Base-by-base conservation (phyloP, 2,113 vertebrate species). In the Oryzias javanicus region DNA sequence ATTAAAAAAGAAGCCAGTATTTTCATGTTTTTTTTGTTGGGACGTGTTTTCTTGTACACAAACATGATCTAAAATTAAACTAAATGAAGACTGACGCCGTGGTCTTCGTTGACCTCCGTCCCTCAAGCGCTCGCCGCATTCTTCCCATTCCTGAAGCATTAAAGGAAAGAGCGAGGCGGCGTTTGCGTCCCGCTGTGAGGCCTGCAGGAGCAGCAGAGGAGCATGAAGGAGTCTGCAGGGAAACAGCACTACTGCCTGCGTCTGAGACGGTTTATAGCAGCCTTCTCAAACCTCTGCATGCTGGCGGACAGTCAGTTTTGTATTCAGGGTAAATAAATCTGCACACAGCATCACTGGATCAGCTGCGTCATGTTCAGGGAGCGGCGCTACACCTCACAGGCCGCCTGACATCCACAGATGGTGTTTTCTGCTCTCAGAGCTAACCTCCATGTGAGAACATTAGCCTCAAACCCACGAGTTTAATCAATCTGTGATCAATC, bases 221-320 rank as follows among this genome's bases (percentile, higher is more conserved):
- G 49, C 24, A 14, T 10, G 6, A 15, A 54, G 17, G 3, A 42
- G 0, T 63, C 55, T 48, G 51, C 64, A 59, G 24, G 63, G 50
- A 14, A 22, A 52, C 22, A 18, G 55, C 29, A 79, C 45, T 7
- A 29, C 46, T 46, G 57, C 52, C 2, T 40, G 41, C 67, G 74
- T 61, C 57, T 84, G 49, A 58, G n/a, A 70, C 70, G 27, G 69
- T 72, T 60, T 89, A 79, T 60, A 74, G 50, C 24, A 82, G 47
- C 49, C 17, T 25, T 84, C n/a, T n/a, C n/a, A n/a, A n/a, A n/a
- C n/a, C n/a, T n/a, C n/a, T n/a, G 49, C 6, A 6, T 16, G 27
- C 24, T 16, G 14, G 1, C 15, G 17, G 17, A 51, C 55, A 49
- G 64, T n/a, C 14, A 72, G 79, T 6, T 69, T 49, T 66, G 57